Evolutionary conservation across 2,888 invertebrate species (phyloP).

Genomic region (Mesochorus sp.): DNA sequence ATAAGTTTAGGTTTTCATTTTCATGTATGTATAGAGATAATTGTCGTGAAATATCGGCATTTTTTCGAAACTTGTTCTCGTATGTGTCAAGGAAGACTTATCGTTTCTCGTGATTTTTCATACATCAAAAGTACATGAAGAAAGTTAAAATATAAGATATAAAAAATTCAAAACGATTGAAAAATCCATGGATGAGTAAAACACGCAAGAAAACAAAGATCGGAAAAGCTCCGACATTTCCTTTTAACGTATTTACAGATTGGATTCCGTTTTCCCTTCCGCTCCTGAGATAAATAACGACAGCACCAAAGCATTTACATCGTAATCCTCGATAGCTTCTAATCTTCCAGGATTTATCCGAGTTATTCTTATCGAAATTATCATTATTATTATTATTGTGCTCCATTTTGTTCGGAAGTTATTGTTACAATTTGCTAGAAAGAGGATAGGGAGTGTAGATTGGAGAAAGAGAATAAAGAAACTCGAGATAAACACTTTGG

Average conservation of each 20-base stretch:
- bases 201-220: slow-evolving; percentile 43
- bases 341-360: not conserved
- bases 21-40: too few species aligned
- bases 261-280: not conserved
- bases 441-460: too few species aligned
- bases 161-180: slow-evolving; percentile 37
- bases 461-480: not conserved
- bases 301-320: not conserved
- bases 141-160: too few species aligned
- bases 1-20: too few species aligned
- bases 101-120: too few species aligned
- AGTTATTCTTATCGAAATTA: not conserved
- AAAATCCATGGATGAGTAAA: slow-evolving; percentile 43
- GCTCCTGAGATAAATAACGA: not conserved
- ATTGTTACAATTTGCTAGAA: not conserved
- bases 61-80: too few species aligned
- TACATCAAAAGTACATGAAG: too few species aligned
- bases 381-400: not conserved
- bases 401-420: too few species aligned
- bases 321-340: slow-evolving; percentile 4
- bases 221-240: slow-evolving; percentile 40
- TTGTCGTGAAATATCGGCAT: too few species aligned
- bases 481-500: slow-evolving; percentile 4
- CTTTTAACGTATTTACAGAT: slow-evolving; percentile 6
- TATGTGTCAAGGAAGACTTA: too few species aligned